A percentile compares a stretch with the other conserved stretches of the same genome.
These are phyloP conservation scores for Pteronotus mesoamericanus DNA, from an alignment of 2,797 vertebrate genomes.

Conservation along the genomic window DNA sequence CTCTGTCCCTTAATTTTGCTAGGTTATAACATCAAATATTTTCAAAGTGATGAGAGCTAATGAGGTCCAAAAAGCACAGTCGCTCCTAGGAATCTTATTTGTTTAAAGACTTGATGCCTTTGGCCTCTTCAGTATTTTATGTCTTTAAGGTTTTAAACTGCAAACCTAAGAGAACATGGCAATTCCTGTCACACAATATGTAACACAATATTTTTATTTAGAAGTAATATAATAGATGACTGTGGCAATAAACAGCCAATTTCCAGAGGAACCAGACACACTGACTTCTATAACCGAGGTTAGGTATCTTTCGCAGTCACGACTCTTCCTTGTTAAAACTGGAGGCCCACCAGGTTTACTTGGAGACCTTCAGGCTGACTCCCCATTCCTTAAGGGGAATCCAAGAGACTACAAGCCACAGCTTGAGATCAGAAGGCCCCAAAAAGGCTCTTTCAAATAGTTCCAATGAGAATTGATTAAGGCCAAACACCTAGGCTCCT, in stretches of 20 bases:
- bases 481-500: background rate
- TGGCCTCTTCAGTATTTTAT: background rate
- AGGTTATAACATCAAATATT: background rate
- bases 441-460: background rate
- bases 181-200: background rate
- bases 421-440: background rate
- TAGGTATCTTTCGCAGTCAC: background rate
- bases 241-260: background rate
- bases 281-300: background rate
- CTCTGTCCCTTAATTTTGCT: background rate
- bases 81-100: constrained; percentile 7
- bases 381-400: background rate
- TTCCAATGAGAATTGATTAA: background rate
- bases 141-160: background rate
- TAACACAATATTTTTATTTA: background rate
- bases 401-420: background rate
- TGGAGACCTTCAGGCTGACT: background rate
- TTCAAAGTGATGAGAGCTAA: background rate
- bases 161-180: background rate
- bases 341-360: background rate
- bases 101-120: background rate
- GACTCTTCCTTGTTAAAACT: background rate
- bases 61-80: background rate
- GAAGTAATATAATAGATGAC: background rate
- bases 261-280: background rate